Conservation (phyloP, 2,113 vertebrate species). For the Pelecanus crispus region DNA sequence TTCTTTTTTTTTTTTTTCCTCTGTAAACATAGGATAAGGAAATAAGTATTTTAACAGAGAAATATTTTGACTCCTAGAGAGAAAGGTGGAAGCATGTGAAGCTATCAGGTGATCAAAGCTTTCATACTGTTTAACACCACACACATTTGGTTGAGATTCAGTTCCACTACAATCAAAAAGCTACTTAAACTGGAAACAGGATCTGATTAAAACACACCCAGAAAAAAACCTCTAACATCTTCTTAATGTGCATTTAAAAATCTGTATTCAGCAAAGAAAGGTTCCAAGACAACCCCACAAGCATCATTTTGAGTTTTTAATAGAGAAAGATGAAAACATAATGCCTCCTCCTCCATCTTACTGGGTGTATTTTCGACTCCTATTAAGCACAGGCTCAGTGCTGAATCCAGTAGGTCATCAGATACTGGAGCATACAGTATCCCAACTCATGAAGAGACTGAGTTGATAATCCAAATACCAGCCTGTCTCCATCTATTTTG, state of each 20-base stretch:
- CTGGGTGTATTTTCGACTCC: background rate
- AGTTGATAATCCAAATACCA: background rate
- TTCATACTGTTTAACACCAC: background rate
- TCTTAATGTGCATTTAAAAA: background rate
- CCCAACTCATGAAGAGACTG: background rate
- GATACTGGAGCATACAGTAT: background rate
- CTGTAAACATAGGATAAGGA: background rate
- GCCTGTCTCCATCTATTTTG: background rate
- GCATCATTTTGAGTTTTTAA: background rate
- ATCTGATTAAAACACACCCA: background rate
- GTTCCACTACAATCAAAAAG: background rate
- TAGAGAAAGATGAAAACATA: background rate
- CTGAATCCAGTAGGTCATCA: background rate
- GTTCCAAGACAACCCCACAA: background rate
- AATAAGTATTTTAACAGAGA: background rate
- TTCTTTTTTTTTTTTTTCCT: too few species aligned
- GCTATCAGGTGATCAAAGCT: background rate
- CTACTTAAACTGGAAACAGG: background rate
- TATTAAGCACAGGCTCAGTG: background rate
- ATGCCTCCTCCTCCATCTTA: background rate
- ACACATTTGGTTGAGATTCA: background rate
- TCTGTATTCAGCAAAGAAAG: background rate
- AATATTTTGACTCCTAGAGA: background rate
- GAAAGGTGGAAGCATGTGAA: background rate
- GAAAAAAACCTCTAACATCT: background rate